Evolutionary conservation across 1,140 invertebrate genomes (phyloP).

Genomic region (Pseudomyrmex sp.): DNA sequence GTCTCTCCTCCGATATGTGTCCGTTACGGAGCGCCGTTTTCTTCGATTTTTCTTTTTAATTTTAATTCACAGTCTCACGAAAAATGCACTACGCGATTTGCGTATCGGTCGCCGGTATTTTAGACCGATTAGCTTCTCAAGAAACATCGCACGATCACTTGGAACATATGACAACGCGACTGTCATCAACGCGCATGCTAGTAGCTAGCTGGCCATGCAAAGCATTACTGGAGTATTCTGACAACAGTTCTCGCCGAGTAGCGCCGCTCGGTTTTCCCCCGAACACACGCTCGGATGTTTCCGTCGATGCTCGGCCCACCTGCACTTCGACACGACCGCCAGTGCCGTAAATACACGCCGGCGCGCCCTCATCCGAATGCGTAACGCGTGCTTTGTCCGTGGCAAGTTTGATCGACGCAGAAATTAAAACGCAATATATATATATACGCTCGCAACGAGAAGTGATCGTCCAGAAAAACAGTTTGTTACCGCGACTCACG

Average conservation of each 20-base stretch:
- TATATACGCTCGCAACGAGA: neutral
- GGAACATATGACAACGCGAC: slow-evolving; percentile 74
- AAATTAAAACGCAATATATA: slow-evolving; percentile 1
- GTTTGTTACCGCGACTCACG: neutral
- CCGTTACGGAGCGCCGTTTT: slow-evolving; percentile 31
- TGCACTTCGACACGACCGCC: slow-evolving; percentile 80
- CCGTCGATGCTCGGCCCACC: slow-evolving; percentile 78
- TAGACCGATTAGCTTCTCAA: slow-evolving; percentile 55
- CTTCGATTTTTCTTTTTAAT: slow-evolving; percentile 49
- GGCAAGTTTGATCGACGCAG: slow-evolving; percentile 1
- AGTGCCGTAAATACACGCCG: slow-evolving; percentile 60
- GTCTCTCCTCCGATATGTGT: slow-evolving; percentile 14
- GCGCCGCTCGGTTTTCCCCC: slow-evolving; percentile 81
- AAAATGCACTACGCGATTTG: slow-evolving; percentile 47
- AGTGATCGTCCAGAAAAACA: neutral
- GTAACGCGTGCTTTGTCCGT: slow-evolving; percentile 3
- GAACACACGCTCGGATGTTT: slow-evolving; percentile 72
- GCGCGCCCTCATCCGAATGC: neutral
- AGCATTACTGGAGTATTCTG: slow-evolving; percentile 84
- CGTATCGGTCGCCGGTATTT: slow-evolving; percentile 46
- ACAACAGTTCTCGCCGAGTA: slow-evolving; percentile 81
- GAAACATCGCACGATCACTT: slow-evolving; percentile 78
- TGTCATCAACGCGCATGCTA: slow-evolving; percentile 76
- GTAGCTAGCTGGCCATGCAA: slow-evolving; percentile 82
- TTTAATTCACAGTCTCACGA: slow-evolving; percentile 71